Conservation (phyloP, 1,140 invertebrate genomes). For the Drosophila littoralis region DNA sequence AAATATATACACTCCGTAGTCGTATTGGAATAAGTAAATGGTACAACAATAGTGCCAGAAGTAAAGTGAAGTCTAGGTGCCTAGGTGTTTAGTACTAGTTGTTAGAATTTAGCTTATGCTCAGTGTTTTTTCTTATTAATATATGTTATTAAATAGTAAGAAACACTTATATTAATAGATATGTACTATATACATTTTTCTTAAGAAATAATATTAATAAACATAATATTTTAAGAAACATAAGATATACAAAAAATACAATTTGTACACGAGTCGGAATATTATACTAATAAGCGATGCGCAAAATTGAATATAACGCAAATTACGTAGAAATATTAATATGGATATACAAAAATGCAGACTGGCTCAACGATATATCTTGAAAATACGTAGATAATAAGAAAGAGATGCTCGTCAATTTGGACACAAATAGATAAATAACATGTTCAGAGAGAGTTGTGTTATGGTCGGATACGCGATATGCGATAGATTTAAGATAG, state of each 20-base stretch:
- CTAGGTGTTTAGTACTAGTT: conserved; percentile 24
- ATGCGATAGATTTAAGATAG: conserved; percentile 13
- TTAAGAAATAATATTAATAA: conserved; percentile 49
- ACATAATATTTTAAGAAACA: conserved; percentile 25
- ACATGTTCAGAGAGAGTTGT: conserved; percentile 16
- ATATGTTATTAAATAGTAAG: conserved; percentile 33
- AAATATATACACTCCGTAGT: background rate
- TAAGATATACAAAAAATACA: conserved; percentile 29
- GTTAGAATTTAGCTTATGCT: conserved; percentile 16
- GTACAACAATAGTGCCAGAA: conserved; percentile 43
- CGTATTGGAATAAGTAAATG: conserved; percentile 7
- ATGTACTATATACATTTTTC: conserved; percentile 49
- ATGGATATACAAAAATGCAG: conserved; percentile 69
- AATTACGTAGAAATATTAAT: conserved; percentile 49
- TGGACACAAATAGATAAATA: conserved; percentile 38
- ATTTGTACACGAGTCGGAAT: conserved; percentile 56
- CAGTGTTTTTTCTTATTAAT: conserved; percentile 3
- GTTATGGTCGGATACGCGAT: conserved; percentile 5
- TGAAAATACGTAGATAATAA: conserved; percentile 65
- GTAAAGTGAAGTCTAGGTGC: conserved; percentile 42
- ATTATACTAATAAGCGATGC: conserved; percentile 60
- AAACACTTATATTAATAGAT: conserved; percentile 38
- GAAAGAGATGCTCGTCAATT: conserved; percentile 46
- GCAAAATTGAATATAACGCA: conserved; percentile 44
- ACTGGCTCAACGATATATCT: conserved; percentile 65